These are phyloP conservation scores for Dryomyza anilis DNA, from an alignment of 2,888 invertebrate species.

Conservation along the genomic window DNA sequence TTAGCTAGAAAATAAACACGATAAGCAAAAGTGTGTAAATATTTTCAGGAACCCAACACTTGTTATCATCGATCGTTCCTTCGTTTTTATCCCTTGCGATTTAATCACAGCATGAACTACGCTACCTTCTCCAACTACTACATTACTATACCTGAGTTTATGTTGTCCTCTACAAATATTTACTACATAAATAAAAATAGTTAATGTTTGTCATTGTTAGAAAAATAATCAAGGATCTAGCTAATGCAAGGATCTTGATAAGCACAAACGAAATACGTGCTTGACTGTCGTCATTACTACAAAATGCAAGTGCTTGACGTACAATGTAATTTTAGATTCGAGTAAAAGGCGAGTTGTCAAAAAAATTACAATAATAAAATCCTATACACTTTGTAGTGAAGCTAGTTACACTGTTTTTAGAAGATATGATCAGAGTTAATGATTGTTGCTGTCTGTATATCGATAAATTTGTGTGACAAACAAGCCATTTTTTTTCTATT, in stretches of 20 bases:
- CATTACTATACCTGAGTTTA: not conserved
- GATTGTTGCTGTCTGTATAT: no score
- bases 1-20: not conserved
- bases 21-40: conserved; percentile 23
- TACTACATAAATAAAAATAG: not conserved
- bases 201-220: not conserved
- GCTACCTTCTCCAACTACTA: no score
- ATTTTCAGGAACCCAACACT: conserved; percentile 29
- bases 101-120: not conserved
- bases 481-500: no score
- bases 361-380: no score
- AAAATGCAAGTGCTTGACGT: no score
- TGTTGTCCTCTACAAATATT: conserved; percentile 18
- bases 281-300: no score
- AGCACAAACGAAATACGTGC: not conserved
- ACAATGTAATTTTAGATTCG: no score
- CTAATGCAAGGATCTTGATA: conserved; percentile 6
- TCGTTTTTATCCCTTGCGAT: not conserved
- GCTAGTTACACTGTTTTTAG: no score
- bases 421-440: no score
- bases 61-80: conserved; percentile 28
- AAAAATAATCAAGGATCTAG: not conserved
- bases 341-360: no score
- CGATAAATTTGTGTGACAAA: no score
- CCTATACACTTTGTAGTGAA: no score